phyloP scores from a whole-genome alignment of 1,140 invertebrate species.

The Colletes latitarsis region DNA sequence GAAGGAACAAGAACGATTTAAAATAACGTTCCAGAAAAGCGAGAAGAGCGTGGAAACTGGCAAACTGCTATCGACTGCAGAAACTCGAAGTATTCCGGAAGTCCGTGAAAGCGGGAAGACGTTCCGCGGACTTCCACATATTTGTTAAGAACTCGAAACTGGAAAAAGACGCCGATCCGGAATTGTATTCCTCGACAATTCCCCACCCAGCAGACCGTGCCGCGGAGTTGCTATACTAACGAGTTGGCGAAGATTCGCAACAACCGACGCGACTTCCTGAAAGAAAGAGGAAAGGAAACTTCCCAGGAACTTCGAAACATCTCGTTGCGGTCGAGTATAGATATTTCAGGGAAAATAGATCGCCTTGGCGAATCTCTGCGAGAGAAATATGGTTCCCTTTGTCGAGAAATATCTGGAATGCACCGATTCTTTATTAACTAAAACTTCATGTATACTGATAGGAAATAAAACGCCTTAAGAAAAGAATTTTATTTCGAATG shows the following conservation, averaged over 20 bases:
- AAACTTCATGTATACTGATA: too few species aligned
- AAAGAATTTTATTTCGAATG: too few species aligned
- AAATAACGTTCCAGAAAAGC: slow-evolving; percentile 26
- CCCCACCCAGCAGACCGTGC: background rate
- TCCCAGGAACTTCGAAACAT: background rate
- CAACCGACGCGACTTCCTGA: background rate
- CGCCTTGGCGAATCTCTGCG: background rate
- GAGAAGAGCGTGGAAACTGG: slow-evolving; percentile 16
- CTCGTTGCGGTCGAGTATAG: slow-evolving; percentile 4
- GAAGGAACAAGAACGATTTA: slow-evolving; percentile 4
- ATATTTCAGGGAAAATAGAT: slow-evolving; percentile 16
- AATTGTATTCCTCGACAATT: slow-evolving; percentile 7
- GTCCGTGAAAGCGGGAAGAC: slow-evolving; percentile 40
- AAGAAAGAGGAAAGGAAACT: background rate
- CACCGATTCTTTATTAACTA: too few species aligned
- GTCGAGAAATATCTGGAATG: background rate
- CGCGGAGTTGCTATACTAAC: background rate
- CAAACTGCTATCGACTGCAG: slow-evolving; percentile 30
- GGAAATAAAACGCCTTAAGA: too few species aligned
- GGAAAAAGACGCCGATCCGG: slow-evolving; percentile 24
- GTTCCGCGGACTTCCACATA: slow-evolving; percentile 42
- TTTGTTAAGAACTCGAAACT: slow-evolving; percentile 43
- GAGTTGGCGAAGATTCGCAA: background rate
- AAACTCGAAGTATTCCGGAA: slow-evolving; percentile 51
- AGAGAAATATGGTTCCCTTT: too few species aligned